Base-by-base conservation (phyloP, 2,113 vertebrate genomes). In the Paramisgurnus dabryanus region DNA sequence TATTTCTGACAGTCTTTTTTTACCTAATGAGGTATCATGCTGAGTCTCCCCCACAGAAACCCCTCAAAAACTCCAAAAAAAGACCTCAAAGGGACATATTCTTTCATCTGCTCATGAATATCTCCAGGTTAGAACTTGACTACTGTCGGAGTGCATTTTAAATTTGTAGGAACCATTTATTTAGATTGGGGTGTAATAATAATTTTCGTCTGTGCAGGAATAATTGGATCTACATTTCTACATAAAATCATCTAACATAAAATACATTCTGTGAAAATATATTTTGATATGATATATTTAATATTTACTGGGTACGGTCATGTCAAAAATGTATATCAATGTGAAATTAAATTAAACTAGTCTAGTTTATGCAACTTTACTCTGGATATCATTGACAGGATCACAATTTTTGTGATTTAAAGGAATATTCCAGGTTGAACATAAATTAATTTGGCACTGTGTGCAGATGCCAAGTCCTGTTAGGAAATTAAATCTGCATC, bases 1-100 rank as follows among this genome's bases (percentile, higher is more conserved):
- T 34, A 53, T 66, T 66, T 76, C 49, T 74, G 71, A 72, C 50
- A 57, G 53, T 27, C 71, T 60, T 53, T 63, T 75, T 63, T 66
- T 50, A 66, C 15, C 63, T 65, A 66, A 66, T 66, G 63, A 76
- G 47, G 49, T 53, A 45, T 13, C 63, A 45, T 40, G 45, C 74
- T 66, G 74, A n/a, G 74, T 53, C 47, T 76, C 45, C 74, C 47
- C 47, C 45, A 41, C 17, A 5, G 27, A 15, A 76, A 8, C 9
- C 55, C 7, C 1, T 34, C 27, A 34, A 2, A 34, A 34, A 34
- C 27, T 2, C 22, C 27, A 34, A 34, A 34, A 50, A 76, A 50
- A 66, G 63, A 75, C 41, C 43, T 75, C 57, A 75, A 73, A 73
- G 55, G 18, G 55, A 73, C 41, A 60, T 58, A 5, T 61, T 60